Conservation (phyloP, 2,113 vertebrate genomes). For the Corythornis cristatus region DNA sequence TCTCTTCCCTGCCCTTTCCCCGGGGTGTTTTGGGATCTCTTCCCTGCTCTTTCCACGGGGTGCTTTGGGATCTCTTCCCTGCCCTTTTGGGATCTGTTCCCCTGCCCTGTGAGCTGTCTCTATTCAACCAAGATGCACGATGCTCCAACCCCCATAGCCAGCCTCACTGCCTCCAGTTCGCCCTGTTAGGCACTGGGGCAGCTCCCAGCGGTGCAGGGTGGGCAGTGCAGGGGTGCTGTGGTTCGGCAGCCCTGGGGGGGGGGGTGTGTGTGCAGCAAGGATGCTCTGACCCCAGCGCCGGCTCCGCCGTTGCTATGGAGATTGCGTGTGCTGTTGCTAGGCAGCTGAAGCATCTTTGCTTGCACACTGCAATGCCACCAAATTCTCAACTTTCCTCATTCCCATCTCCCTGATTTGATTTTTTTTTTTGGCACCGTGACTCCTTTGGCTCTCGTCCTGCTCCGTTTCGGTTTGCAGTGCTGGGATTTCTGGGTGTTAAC, state of each 20-base stretch:
- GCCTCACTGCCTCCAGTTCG: fast-evolving
- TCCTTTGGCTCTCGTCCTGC: conserved; percentile 35
- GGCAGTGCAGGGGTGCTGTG: fast-evolving
- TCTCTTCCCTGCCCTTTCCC: not conserved
- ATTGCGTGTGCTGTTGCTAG: conserved; percentile 66
- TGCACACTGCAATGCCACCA: conserved; percentile 34
- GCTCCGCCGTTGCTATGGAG: conserved; percentile 38
- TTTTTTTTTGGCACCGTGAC: not conserved
- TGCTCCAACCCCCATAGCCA: fast-evolving
- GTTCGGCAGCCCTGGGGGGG: not conserved
- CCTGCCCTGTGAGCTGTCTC: not conserved
- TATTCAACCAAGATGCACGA: fast-evolving
- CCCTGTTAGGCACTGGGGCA: fast-evolving
- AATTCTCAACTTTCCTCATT: conserved; percentile 54
- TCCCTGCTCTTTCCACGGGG: too few relatives aligned
- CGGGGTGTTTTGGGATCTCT: too few relatives aligned
- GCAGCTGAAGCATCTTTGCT: conserved; percentile 56
- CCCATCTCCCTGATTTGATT: not conserved
- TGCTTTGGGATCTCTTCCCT: too few relatives aligned
- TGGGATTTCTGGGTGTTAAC: conserved; percentile 20
- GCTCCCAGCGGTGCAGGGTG: fast-evolving
- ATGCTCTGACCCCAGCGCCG: not conserved
- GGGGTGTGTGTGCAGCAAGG: not conserved
- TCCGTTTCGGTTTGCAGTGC: not conserved
- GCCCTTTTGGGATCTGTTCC: not conserved